Evolutionary conservation across 2,888 invertebrate genomes (phyloP).

Genomic region (Carabus problematicus): DNA sequence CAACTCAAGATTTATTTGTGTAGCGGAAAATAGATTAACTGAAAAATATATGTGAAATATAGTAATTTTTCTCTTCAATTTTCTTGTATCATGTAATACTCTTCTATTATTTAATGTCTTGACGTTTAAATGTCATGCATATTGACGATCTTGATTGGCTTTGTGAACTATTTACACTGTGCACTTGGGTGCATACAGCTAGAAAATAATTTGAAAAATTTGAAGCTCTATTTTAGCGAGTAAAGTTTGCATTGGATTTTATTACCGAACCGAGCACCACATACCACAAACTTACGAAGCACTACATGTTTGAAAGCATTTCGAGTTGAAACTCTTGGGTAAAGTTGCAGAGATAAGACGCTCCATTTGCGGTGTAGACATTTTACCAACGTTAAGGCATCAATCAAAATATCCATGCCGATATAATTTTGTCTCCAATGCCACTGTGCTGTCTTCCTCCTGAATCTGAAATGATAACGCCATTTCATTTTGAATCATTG

Average conservation of each 20-base stretch:
- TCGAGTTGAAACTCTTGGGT: constrained; percentile 31
- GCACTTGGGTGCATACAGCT: not conserved
- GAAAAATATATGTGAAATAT: too few species aligned
- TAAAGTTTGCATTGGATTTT: constrained; percentile 20
- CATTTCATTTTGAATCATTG: too few species aligned
- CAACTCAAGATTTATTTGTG: too few species aligned
- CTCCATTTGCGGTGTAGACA: constrained; percentile 32
- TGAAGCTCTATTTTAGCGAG: constrained; percentile 12
- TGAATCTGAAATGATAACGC: not conserved
- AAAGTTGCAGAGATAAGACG: constrained; percentile 37
- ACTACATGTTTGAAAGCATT: constrained; percentile 37
- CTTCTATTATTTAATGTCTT: too few species aligned
- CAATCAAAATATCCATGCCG: constrained; percentile 37
- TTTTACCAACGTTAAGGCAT: constrained; percentile 28
- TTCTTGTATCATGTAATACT: too few species aligned
- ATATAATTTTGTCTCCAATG: constrained; percentile 28
- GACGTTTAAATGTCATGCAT: too few species aligned
- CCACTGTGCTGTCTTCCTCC: constrained; percentile 1
- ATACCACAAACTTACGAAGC: constrained; percentile 18
- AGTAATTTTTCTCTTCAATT: too few species aligned
- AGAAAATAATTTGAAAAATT: constrained; percentile 20
- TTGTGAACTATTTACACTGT: constrained; percentile 13
- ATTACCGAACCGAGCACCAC: constrained; percentile 5
- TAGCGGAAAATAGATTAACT: too few species aligned
- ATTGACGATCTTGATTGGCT: too few species aligned